phyloP scores from a whole-genome alignment of 2,888 invertebrate genomes.

The Chymomyza procnemis region DNA sequence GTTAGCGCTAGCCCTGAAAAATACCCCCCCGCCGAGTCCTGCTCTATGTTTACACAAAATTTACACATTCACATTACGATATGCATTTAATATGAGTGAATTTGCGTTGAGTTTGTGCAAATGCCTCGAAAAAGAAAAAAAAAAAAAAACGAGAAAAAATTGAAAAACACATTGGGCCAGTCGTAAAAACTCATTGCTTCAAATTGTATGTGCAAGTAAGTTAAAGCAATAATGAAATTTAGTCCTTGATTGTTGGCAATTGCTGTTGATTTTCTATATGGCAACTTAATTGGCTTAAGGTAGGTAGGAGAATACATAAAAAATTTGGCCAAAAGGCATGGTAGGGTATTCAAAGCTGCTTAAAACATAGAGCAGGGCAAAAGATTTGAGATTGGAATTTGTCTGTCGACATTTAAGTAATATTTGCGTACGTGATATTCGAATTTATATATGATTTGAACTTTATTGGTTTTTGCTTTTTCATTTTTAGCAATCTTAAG shows the following conservation, averaged over 20 bases:
- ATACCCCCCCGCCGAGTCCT: neutral
- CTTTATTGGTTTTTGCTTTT: neutral
- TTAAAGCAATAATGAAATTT: constrained; percentile 54
- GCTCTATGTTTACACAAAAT: constrained; percentile 36
- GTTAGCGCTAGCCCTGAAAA: neutral
- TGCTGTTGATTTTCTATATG: constrained; percentile 54
- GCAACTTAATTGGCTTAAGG: constrained; percentile 40
- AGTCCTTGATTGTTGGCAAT: constrained; percentile 21
- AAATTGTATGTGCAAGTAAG: constrained; percentile 44
- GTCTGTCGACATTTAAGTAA: neutral
- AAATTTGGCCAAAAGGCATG: neutral
- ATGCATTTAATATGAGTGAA: constrained; percentile 62
- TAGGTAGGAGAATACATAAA: neutral
- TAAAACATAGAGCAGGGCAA: neutral
- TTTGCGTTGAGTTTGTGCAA: constrained; percentile 16
- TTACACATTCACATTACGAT: constrained; percentile 67
- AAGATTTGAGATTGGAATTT: neutral
- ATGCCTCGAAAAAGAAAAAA: constrained; percentile 14
- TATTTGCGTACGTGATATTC: neutral
- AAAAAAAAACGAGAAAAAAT: no score
- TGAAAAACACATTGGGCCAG: constrained; percentile 45
- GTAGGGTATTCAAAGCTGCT: neutral
- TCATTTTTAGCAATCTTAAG: neutral
- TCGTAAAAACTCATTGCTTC: constrained; percentile 49
- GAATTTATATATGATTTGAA: neutral